A percentile compares a stretch with the other conserved stretches of the same genome.
These are phyloP conservation scores for Blastobasis adustella DNA, from an alignment of 2,888 invertebrate species.

Conservation along the genomic window DNA sequence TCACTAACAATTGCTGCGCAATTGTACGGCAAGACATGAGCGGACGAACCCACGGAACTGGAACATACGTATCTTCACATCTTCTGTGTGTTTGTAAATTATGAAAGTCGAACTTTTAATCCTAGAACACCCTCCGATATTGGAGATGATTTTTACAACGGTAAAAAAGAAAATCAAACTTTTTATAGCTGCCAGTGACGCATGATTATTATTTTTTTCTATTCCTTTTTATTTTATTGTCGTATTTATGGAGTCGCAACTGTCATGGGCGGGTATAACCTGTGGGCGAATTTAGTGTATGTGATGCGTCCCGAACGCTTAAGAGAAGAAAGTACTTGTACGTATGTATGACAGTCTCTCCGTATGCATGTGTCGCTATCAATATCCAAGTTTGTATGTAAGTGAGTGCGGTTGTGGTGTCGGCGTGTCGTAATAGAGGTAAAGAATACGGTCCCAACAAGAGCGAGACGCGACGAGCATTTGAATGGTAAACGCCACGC, in stretches of 20 bases:
- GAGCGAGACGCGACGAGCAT: too few relatives aligned
- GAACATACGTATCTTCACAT: constrained; percentile 3
- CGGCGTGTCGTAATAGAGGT: constrained; percentile 5
- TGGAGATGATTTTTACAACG: not conserved
- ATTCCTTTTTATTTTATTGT: constrained; percentile 11
- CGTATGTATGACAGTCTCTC: constrained; percentile 25
- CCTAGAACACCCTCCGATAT: constrained; percentile 1
- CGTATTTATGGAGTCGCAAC: too few relatives aligned
- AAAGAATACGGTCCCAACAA: too few relatives aligned
- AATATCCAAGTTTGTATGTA: constrained; percentile 37
- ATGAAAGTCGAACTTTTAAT: too few relatives aligned
- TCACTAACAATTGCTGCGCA: constrained; percentile 35
- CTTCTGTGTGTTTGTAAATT: too few relatives aligned
- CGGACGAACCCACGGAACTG: constrained; percentile 4
- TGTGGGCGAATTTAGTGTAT: constrained; percentile 25
- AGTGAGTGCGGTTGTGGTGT: constrained; percentile 27
- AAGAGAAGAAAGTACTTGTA: constrained; percentile 12
- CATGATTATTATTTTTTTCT: constrained; percentile 19
- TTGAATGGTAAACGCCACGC: too few relatives aligned
- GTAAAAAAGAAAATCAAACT: constrained; percentile 8
- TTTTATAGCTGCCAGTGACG: constrained; percentile 34
- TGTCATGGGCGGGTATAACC: constrained; percentile 22
- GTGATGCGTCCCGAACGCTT: constrained; percentile 13
- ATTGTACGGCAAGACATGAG: constrained; percentile 26
- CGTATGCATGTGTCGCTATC: constrained; percentile 47